These are phyloP conservation scores for Charaxes varanes DNA, from an alignment of 1,140 invertebrate genomes.

Conservation along the genomic window DNA sequence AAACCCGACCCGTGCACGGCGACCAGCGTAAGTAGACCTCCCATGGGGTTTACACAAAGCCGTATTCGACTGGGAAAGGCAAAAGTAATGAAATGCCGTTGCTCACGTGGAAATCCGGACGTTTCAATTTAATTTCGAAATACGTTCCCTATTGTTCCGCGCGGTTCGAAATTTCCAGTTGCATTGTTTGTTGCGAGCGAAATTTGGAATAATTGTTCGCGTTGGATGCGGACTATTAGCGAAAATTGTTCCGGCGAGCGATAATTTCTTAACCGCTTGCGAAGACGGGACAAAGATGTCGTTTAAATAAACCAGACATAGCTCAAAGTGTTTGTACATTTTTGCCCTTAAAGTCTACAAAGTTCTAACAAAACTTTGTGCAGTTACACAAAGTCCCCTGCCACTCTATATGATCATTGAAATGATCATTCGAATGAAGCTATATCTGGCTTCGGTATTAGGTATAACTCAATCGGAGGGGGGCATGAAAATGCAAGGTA, in stretches of 20 bases:
- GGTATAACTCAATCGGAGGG: too few relatives aligned
- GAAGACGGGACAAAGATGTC: too few relatives aligned
- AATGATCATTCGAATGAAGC: too few relatives aligned
- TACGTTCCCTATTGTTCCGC: slow-evolving; percentile 29
- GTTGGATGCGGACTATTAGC: neutral
- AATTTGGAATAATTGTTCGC: slow-evolving; percentile 5
- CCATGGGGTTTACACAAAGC: slow-evolving; percentile 19
- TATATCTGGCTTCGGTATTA: too few relatives aligned
- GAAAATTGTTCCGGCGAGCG: slow-evolving; percentile 2
- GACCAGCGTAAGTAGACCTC: slow-evolving; percentile 24
- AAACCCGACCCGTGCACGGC: slow-evolving; percentile 6
- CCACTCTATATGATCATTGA: too few relatives aligned
- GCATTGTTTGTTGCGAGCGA: slow-evolving; percentile 18
- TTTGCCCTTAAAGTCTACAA: too few relatives aligned
- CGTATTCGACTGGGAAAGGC: slow-evolving; percentile 17
- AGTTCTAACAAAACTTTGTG: too few relatives aligned
- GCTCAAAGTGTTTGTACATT: too few relatives aligned
- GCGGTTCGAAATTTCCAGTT: slow-evolving; percentile 18
- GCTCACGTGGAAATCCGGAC: slow-evolving; percentile 24
- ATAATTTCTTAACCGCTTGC: too few relatives aligned
- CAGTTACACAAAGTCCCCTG: too few relatives aligned
- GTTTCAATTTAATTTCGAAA: slow-evolving; percentile 38
- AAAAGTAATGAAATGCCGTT: slow-evolving; percentile 29
- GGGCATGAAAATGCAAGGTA: too few relatives aligned
- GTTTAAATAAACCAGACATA: too few relatives aligned